Evolutionary conservation across 2,797 vertebrate species (phyloP).

Genomic region (Helarctos malayanus): DNA sequence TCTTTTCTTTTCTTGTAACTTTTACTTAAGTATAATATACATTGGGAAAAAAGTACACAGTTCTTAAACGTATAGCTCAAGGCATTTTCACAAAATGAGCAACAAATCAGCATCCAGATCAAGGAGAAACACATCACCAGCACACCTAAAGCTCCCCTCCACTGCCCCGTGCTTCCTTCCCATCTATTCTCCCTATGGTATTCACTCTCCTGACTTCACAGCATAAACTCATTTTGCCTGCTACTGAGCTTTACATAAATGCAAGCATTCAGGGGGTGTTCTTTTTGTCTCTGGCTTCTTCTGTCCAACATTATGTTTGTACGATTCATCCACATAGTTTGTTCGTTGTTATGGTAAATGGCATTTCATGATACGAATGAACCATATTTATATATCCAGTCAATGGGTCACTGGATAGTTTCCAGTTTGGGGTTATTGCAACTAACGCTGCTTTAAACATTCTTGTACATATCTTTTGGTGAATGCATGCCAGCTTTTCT

Average conservation of each 20-base stretch:
- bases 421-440: neutral
- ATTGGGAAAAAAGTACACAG: neutral
- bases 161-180: neutral
- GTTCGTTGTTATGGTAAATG: neutral
- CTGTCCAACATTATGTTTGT: neutral
- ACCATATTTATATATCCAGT: neutral
- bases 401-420: neutral
- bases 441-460: neutral
- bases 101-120: too few relatives aligned
- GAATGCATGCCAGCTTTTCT: neutral
- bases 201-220: neutral
- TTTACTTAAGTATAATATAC: neutral
- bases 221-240: neutral
- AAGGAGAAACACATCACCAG: neutral
- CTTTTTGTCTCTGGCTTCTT: neutral
- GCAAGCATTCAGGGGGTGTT: neutral
- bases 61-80: neutral
- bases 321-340: neutral
- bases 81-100: neutral
- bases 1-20: neutral
- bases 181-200: fast-evolving
- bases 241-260: neutral
- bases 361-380: neutral
- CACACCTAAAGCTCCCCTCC: neutral
- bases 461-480: neutral